Evolutionary conservation across 1,140 invertebrate species (phyloP).

Genomic region (Atopsyche davidsoni): DNA sequence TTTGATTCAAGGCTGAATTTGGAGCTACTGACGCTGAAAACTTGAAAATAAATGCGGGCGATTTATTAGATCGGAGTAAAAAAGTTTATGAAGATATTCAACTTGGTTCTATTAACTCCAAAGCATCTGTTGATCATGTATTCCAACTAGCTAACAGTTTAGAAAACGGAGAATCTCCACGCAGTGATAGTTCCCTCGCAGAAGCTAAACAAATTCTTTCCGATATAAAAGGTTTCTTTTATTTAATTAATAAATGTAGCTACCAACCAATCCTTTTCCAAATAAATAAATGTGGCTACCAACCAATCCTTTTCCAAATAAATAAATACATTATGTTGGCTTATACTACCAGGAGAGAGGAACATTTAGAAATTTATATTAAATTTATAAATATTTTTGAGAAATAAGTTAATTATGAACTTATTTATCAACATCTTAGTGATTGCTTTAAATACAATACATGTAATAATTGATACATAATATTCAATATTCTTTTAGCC

Average conservation of each 20-base stretch:
- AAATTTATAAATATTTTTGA: too few relatives aligned
- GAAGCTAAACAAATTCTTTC: conserved; percentile 66
- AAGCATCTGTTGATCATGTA: conserved; percentile 59
- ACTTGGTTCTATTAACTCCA: conserved; percentile 48
- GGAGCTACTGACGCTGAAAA: conserved; percentile 48
- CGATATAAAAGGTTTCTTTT: conserved; percentile 59
- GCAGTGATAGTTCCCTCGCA: conserved; percentile 68
- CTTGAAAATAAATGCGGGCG: conserved; percentile 48
- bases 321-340: too few relatives aligned
- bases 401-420: too few relatives aligned
- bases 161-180: conserved; percentile 61
- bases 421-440: too few relatives aligned
- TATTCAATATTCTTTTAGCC: conserved; percentile 37
- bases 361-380: too few relatives aligned
- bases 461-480: too few relatives aligned
- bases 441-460: too few relatives aligned
- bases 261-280: too few relatives aligned
- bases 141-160: conserved; percentile 59
- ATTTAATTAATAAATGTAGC: conserved; percentile 23
- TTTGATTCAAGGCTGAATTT: conserved; percentile 38
- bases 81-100: conserved; percentile 47
- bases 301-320: too few relatives aligned
- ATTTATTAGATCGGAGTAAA: conserved; percentile 52
- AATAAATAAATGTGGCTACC: too few relatives aligned
- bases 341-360: too few relatives aligned